Percentiles rank a stretch among this genome's conserved stretches.
Evolutionary conservation across 1,140 invertebrate genomes (phyloP).

Genomic region (Paralvinella palmiformis): DNA sequence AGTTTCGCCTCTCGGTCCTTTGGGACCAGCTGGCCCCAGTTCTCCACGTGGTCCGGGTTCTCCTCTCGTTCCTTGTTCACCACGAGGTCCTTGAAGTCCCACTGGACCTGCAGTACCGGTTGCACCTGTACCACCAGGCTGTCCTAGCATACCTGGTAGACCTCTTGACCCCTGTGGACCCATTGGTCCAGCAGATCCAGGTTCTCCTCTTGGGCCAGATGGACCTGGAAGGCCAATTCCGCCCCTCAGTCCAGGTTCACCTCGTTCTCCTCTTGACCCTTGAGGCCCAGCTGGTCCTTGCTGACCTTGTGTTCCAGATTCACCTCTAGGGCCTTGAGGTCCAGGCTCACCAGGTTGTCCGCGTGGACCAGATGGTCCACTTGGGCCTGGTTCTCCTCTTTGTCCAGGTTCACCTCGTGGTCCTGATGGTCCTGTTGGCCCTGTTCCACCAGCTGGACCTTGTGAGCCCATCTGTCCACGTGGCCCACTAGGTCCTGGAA

Average conservation of each 20-base stretch:
- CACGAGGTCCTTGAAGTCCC: no score
- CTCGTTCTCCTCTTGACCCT: neutral
- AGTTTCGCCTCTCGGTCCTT: no score
- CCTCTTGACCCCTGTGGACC: neutral
- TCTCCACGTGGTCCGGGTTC: no score
- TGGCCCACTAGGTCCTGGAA: neutral
- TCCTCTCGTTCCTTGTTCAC: no score
- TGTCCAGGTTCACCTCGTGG: neutral
- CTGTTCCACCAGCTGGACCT: neutral
- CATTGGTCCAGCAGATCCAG: neutral
- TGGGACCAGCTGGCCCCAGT: no score
- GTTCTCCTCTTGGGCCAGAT: neutral
- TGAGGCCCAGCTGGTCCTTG: neutral
- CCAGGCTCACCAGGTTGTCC: neutral
- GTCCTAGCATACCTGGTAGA: neutral
- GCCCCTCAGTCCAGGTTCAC: neutral
- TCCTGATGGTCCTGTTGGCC: neutral
- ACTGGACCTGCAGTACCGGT: neutral
- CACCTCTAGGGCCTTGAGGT: neutral
- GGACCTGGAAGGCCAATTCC: neutral
- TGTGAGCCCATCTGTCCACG: neutral
- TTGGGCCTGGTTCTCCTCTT: no score
- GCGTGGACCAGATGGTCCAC: no score
- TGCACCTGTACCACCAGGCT: neutral
- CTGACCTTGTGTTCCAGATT: neutral